These are phyloP conservation scores for Pseudochaenichthys georgianus DNA, from an alignment of 2,797 vertebrate species.

Conservation along the genomic window DNA sequence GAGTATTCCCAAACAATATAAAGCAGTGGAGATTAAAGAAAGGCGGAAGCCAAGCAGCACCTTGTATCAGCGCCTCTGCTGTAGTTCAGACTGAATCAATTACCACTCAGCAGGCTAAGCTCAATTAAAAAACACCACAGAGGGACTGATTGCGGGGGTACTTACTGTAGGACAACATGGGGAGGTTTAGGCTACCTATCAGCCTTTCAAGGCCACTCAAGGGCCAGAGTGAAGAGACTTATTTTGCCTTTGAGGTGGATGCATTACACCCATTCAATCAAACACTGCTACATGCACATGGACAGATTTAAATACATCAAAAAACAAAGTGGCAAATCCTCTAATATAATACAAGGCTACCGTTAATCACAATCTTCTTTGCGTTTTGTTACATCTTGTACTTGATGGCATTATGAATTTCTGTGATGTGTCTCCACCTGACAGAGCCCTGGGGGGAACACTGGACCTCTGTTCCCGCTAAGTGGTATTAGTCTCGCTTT, in stretches of 20 bases:
- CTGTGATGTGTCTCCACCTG: conserved; percentile 54
- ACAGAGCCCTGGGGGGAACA: conserved; percentile 64
- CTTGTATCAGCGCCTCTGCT: conserved; percentile 92
- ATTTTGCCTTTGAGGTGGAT: conserved; percentile 82
- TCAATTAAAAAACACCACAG: conserved; percentile 91
- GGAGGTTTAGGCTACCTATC: conserved; percentile 87
- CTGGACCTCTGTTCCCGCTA: conserved; percentile 70
- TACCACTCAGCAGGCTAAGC: conserved; percentile 90
- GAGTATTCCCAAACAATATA: conserved; percentile 92
- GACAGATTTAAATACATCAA: conserved; percentile 66
- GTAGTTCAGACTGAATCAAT: conserved; percentile 93
- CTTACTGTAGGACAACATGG: conserved; percentile 88
- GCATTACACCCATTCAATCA: conserved; percentile 67
- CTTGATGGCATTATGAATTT: conserved; percentile 56
- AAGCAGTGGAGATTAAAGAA: conserved; percentile 96
- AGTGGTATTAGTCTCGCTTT: conserved; percentile 81
- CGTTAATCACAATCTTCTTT: conserved; percentile 7
- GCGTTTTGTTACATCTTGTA: conserved; percentile 57
- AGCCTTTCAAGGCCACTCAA: conserved; percentile 87
- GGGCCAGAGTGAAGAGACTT: conserved; percentile 84
- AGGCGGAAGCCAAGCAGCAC: conserved; percentile 89
- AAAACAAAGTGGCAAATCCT: conserved; percentile 53
- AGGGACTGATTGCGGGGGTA: conserved; percentile 84
- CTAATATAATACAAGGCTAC: neutral
- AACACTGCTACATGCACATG: conserved; percentile 19